These are phyloP conservation scores for Ormyrus nitidulus DNA, from an alignment of 2,888 invertebrate species.

Conservation along the genomic window DNA sequence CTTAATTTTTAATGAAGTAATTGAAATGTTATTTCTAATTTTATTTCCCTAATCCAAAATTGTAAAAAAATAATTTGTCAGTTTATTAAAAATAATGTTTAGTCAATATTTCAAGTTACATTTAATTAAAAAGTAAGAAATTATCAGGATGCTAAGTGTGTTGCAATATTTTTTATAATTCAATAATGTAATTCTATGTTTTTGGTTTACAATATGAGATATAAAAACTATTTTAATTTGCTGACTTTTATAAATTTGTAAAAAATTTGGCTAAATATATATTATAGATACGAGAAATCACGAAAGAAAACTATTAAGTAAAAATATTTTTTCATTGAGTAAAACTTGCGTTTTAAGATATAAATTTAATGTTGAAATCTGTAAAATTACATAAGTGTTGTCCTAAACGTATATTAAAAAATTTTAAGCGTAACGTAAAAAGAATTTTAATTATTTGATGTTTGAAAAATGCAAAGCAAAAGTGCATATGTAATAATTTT, in stretches of 20 bases:
- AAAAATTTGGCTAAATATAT: too few relatives aligned
- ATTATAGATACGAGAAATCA: not conserved
- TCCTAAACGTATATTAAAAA: not conserved
- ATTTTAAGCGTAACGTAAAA: not conserved
- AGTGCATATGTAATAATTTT: not conserved
- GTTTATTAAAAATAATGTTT: too few relatives aligned
- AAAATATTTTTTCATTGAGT: slow-evolving; percentile 32
- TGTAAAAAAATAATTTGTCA: too few relatives aligned
- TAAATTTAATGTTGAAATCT: slow-evolving; percentile 4
- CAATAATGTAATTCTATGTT: too few relatives aligned
- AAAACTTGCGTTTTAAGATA: not conserved
- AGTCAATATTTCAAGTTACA: not conserved
- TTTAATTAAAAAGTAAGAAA: not conserved
- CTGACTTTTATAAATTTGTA: too few relatives aligned
- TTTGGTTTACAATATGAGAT: too few relatives aligned
- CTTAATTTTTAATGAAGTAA: slow-evolving; percentile 5
- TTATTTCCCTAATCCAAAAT: too few relatives aligned
- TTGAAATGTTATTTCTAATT: not conserved
- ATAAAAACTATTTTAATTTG: too few relatives aligned
- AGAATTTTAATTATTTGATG: not conserved
- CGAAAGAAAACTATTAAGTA: not conserved
- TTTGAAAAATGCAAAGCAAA: slow-evolving; percentile 5
- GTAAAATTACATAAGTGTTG: not conserved
- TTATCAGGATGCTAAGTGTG: not conserved
- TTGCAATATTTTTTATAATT: too few relatives aligned